A percentile compares a stretch with the other conserved stretches of the same genome.
phyloP scores from a whole-genome alignment of 1,140 invertebrate species.

The Spodoptera frugiperda region DNA sequence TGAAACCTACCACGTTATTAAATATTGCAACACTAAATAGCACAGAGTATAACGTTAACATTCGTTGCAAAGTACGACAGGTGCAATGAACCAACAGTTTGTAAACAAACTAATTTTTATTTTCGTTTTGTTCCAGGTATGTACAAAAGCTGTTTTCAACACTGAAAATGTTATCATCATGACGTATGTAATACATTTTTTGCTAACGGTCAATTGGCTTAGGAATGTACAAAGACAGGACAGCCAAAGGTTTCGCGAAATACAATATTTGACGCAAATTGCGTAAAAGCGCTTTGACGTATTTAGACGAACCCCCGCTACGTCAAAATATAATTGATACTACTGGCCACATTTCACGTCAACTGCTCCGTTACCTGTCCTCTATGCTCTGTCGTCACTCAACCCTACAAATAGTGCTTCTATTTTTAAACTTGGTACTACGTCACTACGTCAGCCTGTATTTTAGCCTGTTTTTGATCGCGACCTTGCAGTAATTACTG shows the following conservation, averaged over 20 bases:
- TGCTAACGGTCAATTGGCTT: not conserved
- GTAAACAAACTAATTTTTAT: slow-evolving; percentile 1
- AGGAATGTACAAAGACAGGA: too few relatives aligned
- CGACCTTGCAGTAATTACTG: slow-evolving; percentile 42
- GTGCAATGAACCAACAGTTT: not conserved
- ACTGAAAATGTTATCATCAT: not conserved
- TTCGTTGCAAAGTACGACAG: not conserved
- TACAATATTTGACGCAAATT: not conserved
- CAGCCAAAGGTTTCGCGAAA: not conserved
- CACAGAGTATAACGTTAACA: not conserved
- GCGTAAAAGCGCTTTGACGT: slow-evolving; percentile 1
- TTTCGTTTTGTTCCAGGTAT: slow-evolving; percentile 28
- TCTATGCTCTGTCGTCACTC: slow-evolving; percentile 28
- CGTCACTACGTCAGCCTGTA: slow-evolving; percentile 29
- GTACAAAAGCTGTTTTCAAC: not conserved
- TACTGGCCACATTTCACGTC: slow-evolving; percentile 24
- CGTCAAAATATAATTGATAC: slow-evolving; percentile 8
- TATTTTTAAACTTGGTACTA: slow-evolving; percentile 21
- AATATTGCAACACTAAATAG: slow-evolving; percentile 16
- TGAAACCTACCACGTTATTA: slow-evolving; percentile 1
- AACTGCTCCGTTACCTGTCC: slow-evolving; percentile 24
- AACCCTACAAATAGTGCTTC: slow-evolving; percentile 23
- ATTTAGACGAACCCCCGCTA: not conserved
- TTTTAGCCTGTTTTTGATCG: slow-evolving; percentile 14
- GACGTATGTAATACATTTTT: slow-evolving; percentile 14